These are phyloP conservation scores for Cephalophus harveyi DNA, from an alignment of 2,113 vertebrate genomes.

Conservation along the genomic window DNA sequence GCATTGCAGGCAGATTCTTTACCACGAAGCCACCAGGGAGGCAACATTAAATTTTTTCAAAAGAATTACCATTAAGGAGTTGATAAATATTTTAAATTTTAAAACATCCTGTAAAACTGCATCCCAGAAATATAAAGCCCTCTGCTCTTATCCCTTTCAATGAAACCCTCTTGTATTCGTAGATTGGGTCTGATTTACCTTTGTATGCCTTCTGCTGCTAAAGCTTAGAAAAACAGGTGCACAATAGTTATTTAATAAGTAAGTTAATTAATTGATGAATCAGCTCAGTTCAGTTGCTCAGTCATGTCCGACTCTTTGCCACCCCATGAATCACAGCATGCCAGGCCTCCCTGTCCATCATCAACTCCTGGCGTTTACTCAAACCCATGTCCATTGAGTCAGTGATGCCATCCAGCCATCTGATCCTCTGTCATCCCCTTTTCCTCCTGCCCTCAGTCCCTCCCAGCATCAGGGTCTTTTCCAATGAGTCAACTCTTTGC, in stretches of 20 bases:
- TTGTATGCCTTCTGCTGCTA: neutral
- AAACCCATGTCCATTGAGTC: too few relatives aligned
- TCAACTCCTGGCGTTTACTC: too few relatives aligned
- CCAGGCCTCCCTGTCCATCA: too few relatives aligned
- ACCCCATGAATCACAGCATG: too few relatives aligned
- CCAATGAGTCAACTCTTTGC: too few relatives aligned
- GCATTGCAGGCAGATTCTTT: neutral
- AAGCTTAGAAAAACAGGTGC: neutral
- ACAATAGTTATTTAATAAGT: neutral
- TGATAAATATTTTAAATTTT: neutral
- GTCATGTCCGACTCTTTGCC: accelerated
- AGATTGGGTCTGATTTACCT: neutral
- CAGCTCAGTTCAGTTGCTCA: too few relatives aligned
- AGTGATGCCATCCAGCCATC: too few relatives aligned
- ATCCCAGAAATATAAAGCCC: neutral
- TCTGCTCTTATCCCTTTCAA: neutral
- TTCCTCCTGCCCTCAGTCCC: too few relatives aligned
- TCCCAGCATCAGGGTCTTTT: too few relatives aligned
- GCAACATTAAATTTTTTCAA: neutral
- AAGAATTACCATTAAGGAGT: neutral
- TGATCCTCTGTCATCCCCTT: too few relatives aligned
- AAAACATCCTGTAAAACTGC: neutral
- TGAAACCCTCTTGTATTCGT: neutral
- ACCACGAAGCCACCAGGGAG: neutral
- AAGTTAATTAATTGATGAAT: neutral